phyloP scores from a whole-genome alignment of 2,888 invertebrate species.

The Colostygia pectinataria region DNA sequence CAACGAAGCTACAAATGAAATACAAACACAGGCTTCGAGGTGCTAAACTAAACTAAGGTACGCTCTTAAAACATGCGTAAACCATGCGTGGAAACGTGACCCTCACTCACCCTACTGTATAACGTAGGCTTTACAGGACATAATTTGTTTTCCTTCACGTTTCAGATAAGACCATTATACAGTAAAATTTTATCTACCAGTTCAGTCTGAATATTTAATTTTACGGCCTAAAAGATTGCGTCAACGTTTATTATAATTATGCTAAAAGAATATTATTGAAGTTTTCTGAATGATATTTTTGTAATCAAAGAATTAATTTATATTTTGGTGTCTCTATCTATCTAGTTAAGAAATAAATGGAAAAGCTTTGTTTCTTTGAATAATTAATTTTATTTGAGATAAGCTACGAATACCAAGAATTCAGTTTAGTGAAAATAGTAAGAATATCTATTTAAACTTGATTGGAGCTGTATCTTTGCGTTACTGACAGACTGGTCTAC shows the following conservation, averaged over 20 bases:
- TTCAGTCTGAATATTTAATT: constrained; percentile 26
- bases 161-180: constrained; percentile 20
- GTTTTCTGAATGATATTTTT: neutral
- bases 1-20: too few species aligned
- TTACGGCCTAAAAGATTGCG: constrained; percentile 13
- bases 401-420: too few species aligned
- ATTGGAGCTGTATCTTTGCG: too few species aligned
- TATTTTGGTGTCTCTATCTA: neutral
- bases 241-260: constrained; percentile 15
- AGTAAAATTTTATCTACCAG: constrained; percentile 22
- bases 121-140: constrained; percentile 6
- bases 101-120: neutral
- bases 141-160: constrained; percentile 18
- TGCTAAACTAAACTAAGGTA: too few species aligned
- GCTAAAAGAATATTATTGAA: constrained; percentile 3
- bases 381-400: too few species aligned
- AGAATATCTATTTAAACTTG: too few species aligned
- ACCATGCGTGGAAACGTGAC: neutral
- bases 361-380: too few species aligned
- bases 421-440: too few species aligned
- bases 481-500: too few species aligned
- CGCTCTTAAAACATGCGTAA: neutral
- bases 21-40: too few species aligned
- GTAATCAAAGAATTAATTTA: neutral
- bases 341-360: too few species aligned